phyloP scores from a whole-genome alignment of 2,113 vertebrate genomes.

The Pollimyrus isidori region DNA sequence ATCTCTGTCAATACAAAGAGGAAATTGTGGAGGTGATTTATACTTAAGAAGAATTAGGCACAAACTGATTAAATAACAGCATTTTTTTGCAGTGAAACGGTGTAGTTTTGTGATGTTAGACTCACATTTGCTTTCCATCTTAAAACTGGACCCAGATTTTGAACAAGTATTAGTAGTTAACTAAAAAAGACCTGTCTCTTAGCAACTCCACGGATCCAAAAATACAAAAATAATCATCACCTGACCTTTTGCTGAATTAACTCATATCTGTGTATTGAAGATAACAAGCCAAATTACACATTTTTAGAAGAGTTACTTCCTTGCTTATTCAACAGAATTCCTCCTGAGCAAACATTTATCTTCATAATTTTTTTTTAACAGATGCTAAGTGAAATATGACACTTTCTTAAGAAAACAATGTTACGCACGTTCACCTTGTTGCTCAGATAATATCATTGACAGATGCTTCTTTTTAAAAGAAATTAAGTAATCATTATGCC shows the following conservation, averaged over 20 bases:
- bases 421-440: conserved; percentile 21
- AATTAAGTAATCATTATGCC: conserved; percentile 22
- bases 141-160: not conserved
- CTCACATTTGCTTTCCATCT: not conserved
- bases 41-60: not conserved
- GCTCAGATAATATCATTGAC: conserved; percentile 28
- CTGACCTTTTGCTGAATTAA: conserved; percentile 16
- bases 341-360: conserved; percentile 9
- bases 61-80: not conserved
- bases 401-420: conserved; percentile 18
- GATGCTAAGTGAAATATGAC: conserved; percentile 16
- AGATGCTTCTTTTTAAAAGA: conserved; percentile 9
- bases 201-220: conserved; percentile 24
- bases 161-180: not conserved
- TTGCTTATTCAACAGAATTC: conserved; percentile 8
- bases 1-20: not conserved
- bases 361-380: conserved; percentile 23
- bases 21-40: not conserved
- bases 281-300: not conserved
- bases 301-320: not conserved
- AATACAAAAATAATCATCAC: conserved; percentile 33
- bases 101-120: not conserved
- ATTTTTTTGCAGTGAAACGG: not conserved
- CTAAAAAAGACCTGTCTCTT: conserved; percentile 15
- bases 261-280: conserved; percentile 8